These are phyloP conservation scores for Trigoniulus corallinus DNA, from an alignment of 1,140 invertebrate species.

Conservation along the genomic window DNA sequence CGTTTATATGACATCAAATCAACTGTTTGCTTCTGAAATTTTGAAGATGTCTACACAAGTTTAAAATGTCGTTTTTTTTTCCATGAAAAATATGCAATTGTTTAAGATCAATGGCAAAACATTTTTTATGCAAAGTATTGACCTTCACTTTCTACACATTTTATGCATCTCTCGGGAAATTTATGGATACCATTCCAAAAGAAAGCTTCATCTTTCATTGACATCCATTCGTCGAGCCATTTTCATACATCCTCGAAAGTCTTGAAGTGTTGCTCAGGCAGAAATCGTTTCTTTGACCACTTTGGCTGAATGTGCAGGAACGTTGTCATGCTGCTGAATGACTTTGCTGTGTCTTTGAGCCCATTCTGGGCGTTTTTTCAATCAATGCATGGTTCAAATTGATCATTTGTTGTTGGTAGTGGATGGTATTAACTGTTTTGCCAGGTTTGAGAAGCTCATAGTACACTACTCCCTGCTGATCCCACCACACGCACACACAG, in stretches of 20 bases:
- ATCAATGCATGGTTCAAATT: no score
- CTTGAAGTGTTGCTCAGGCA: constrained; percentile 8
- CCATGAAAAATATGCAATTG: constrained; percentile 3
- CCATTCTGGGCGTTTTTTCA: constrained; percentile 5
- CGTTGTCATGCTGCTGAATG: no score
- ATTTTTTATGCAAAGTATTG: constrained; percentile 9
- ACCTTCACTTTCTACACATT: constrained; percentile 8
- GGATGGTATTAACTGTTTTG: no score
- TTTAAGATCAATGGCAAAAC: constrained; percentile 6
- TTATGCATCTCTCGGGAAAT: constrained; percentile 8
- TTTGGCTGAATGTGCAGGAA: no score
- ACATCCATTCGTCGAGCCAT: constrained; percentile 10
- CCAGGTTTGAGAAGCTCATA: no score
- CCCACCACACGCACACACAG: no score
- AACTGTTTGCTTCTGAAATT: no score
- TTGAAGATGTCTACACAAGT: background rate
- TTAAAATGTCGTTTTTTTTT: constrained; percentile 1
- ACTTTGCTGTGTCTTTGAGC: constrained; percentile 3
- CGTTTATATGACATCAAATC: no score
- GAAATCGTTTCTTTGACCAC: background rate
- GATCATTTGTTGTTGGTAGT: no score
- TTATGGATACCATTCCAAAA: constrained; percentile 5
- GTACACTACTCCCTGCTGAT: constrained; percentile 5
- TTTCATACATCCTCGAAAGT: constrained; percentile 7
- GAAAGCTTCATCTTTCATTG: constrained; percentile 4